A percentile compares a stretch with the other conserved stretches of the same genome.
Conservation (phyloP, 2,888 invertebrate species). For the Pantelozetes paolii region DNA sequence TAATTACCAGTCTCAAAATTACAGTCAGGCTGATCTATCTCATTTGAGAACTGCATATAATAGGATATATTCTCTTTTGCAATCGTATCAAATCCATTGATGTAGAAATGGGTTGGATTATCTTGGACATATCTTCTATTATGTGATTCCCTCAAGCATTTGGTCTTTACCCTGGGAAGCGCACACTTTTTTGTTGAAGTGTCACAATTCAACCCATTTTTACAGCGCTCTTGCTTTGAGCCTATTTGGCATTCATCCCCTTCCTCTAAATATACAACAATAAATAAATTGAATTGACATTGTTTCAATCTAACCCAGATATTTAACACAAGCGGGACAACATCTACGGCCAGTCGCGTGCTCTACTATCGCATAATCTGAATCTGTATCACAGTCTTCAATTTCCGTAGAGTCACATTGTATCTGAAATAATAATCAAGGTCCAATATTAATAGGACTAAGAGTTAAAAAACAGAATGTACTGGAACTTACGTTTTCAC, state of each 20-base stretch:
- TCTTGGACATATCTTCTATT: too few relatives aligned
- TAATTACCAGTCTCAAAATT: background rate
- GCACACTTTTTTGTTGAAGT: background rate
- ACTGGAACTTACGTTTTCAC: too few relatives aligned
- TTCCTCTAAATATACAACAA: background rate
- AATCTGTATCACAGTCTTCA: background rate
- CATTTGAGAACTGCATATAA: background rate
- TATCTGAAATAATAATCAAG: background rate
- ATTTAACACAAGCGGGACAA: conserved; percentile 31
- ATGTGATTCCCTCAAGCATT: background rate
- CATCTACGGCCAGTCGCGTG: conserved; percentile 13
- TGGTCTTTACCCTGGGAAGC: background rate
- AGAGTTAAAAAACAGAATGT: too few relatives aligned
- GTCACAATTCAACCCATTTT: conserved; percentile 11
- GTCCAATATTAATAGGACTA: background rate
- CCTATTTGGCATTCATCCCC: background rate
- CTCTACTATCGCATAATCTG: background rate
- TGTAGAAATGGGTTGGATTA: too few relatives aligned
- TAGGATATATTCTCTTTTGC: background rate
- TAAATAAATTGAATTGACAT: background rate
- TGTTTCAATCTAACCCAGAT: background rate
- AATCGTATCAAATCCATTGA: too few relatives aligned
- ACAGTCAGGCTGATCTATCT: background rate
- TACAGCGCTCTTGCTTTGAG: background rate
- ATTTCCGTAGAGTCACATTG: background rate